phyloP scores from a whole-genome alignment of 2,113 vertebrate species.

The Agelaius tricolor region DNA sequence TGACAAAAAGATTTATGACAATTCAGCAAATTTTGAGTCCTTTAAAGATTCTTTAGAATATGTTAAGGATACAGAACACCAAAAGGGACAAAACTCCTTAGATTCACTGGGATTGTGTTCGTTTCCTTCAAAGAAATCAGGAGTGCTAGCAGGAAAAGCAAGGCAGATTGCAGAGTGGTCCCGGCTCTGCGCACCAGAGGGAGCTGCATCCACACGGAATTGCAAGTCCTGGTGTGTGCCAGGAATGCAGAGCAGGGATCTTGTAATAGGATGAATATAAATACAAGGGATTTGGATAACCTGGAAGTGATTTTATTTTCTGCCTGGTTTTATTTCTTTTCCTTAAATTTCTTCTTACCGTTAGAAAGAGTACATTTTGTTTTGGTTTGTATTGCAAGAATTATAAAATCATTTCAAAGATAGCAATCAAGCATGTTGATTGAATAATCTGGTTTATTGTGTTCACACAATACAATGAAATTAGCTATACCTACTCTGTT shows the following conservation, averaged over 20 bases:
- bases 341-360: not conserved
- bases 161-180: not conserved
- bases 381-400: not conserved
- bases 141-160: rapidly evolving
- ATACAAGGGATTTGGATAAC: not conserved
- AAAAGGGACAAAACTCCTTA: not conserved
- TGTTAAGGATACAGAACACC: not conserved
- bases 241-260: not conserved
- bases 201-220: constrained; percentile 26
- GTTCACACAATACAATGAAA: not conserved
- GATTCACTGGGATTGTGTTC: not conserved
- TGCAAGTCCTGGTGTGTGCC: not conserved
- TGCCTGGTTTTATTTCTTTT: not conserved
- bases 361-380: not conserved
- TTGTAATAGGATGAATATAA: not conserved
- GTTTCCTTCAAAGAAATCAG: not conserved
- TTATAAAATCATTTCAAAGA: not conserved
- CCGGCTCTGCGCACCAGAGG: constrained; percentile 35
- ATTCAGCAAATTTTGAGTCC: not conserved
- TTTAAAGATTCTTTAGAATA: not conserved
- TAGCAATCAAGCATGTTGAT: not conserved
- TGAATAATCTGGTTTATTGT: not conserved
- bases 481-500: not conserved
- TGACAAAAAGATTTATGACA: not conserved
- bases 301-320: not conserved